Evolutionary conservation across 2,797 vertebrate species (phyloP), one percentile per base, ranked within the genome.

Genomic region (Acridotheres tristis): DNA sequence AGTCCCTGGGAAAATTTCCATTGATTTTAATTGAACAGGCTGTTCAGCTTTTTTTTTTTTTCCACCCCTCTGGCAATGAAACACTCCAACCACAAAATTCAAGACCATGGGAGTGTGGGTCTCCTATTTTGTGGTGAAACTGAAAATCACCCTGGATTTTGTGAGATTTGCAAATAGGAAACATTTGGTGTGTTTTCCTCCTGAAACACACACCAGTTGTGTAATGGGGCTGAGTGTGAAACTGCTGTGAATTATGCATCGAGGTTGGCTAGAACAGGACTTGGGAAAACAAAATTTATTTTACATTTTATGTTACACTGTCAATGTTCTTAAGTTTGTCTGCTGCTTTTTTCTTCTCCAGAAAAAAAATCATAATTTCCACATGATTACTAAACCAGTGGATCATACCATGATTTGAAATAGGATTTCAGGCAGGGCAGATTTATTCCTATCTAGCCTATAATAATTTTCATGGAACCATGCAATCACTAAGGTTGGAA

Each of bases 1-100:
- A 96, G 90, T 82, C 58, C 71, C 58, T 87, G 61, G 73, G 89
- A 95, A 92, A 84, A 63, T 82, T 83, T 85, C 89, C 95, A 91
- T 69, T 88, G 47, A 93, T 95, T 97, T 95, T 86, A 88, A 87
- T 69, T 85, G 79, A 93, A 91, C 73, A 94, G 82, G 26, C 76
- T 92, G 73, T 77, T 91, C 34, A 69, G 48, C 8, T 9, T 5
- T n/a, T 23, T 57, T 32, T 23, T 57, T 32, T 29, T 10, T 4
- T 30, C 0, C 18, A 36, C 36, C 25, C 14, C 50, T 72, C 89
- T 34, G 66, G 87, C 85, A 81, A 38, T 20, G 17, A 87, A 82
- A 82, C 10, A 51, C 78, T 89, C 36, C 72, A 90, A 82, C 29
- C 29, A 69, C 80, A 80, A 87, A 59, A 66, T 54, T 65, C 34